Evolutionary conservation across 2,113 vertebrate species (phyloP).

Genomic region (Alethe diademata): DNA sequence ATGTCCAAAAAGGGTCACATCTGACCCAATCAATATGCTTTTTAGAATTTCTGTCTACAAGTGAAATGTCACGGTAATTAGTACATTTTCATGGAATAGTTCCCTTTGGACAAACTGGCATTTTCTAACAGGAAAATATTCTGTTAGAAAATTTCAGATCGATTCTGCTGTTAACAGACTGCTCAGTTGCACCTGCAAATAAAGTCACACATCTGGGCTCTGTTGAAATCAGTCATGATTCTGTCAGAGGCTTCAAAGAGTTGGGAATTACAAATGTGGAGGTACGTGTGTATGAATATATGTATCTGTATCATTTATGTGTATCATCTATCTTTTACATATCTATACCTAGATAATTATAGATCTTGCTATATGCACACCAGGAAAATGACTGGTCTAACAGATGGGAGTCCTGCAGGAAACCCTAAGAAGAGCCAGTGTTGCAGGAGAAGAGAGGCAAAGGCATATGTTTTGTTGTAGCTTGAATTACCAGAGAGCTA

Average conservation of each 20-base stretch:
- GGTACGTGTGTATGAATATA: neutral
- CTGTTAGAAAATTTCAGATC: neutral
- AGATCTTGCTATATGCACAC: constrained; percentile 24
- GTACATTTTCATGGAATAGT: constrained; percentile 3
- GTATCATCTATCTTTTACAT: neutral
- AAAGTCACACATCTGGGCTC: neutral
- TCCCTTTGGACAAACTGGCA: constrained; percentile 21
- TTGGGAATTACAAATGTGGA: neutral
- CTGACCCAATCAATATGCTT: neutral
- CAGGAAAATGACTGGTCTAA: constrained; percentile 46
- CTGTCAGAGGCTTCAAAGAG: constrained; percentile 21
- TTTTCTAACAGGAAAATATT: constrained; percentile 12
- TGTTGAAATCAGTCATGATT: neutral
- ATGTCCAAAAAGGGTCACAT: constrained; percentile 1
- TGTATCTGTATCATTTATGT: neutral
- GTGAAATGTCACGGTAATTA: constrained; percentile 18
- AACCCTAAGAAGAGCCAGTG: constrained; percentile 51
- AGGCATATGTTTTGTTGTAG: constrained; percentile 62
- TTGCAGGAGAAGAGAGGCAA: constrained; percentile 29
- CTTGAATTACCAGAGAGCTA: constrained; percentile 47
- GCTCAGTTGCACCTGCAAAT: neutral
- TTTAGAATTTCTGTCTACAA: constrained; percentile 7
- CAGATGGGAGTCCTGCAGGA: constrained; percentile 65
- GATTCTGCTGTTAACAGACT: neutral
- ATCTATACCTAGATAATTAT: constrained; percentile 55